Conservation (phyloP, 2,888 invertebrate genomes). For the Uloborus plumipes region DNA sequence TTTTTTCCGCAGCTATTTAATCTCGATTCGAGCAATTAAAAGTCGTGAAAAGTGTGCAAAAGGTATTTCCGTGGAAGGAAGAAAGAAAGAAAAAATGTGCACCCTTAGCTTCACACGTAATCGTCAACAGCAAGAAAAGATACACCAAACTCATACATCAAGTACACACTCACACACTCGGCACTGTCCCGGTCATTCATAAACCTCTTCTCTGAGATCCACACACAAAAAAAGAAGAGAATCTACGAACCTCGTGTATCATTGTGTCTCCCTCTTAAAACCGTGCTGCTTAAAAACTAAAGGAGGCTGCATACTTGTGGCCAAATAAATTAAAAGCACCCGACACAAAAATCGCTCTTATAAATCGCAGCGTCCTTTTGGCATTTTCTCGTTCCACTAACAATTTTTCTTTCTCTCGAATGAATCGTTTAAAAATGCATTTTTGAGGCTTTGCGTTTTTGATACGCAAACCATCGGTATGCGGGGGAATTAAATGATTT, state of each 20-base stretch:
- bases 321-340: constrained; percentile 59
- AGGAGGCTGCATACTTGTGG: constrained; percentile 42
- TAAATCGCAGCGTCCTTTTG: constrained; percentile 33
- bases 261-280: constrained; percentile 30
- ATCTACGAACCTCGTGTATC: constrained; percentile 29
- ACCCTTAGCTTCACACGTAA: constrained; percentile 10
- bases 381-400: constrained; percentile 22
- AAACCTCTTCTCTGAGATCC: constrained; percentile 4
- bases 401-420: constrained; percentile 4
- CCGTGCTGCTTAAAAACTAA: constrained; percentile 23
- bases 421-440: constrained; percentile 60
- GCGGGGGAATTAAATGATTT: constrained; percentile 22
- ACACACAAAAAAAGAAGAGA: constrained; percentile 9
- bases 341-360: constrained; percentile 34
- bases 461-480: constrained; percentile 10
- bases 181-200: constrained; percentile 27
- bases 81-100: constrained; percentile 16
- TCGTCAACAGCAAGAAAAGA: constrained; percentile 15
- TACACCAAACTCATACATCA: too few relatives aligned
- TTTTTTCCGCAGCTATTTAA: constrained; percentile 54
- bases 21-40: constrained; percentile 63
- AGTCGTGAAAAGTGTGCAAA: constrained; percentile 63
- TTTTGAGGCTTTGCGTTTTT: constrained; percentile 18
- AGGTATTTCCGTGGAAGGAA: constrained; percentile 52
- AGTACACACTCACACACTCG: too few relatives aligned